These are phyloP conservation scores for Mylabris phalerata DNA, from an alignment of 1,140 invertebrate species.

Conservation along the genomic window DNA sequence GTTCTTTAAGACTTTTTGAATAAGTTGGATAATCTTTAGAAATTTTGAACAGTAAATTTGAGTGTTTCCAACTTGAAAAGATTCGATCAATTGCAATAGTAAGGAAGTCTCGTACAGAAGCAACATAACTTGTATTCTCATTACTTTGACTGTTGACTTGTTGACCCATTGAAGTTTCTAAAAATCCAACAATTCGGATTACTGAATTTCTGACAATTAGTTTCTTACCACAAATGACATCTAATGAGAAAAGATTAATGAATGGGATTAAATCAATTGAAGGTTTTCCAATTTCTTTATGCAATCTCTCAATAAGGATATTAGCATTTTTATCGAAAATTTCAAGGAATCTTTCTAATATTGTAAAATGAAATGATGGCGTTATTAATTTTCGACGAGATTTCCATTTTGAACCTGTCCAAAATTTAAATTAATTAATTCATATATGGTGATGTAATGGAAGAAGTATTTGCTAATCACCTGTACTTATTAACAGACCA, in stretches of 20 bases:
- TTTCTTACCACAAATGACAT: conserved; percentile 70
- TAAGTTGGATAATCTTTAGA: no score
- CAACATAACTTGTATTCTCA: no score
- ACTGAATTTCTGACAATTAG: conserved; percentile 21
- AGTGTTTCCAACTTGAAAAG: no score
- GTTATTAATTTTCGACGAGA: conserved; percentile 64
- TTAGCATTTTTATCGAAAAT: conserved; percentile 68
- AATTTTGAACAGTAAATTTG: no score
- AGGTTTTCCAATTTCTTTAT: conserved; percentile 36
- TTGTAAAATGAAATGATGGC: conserved; percentile 75
- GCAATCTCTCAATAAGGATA: conserved; percentile 49
- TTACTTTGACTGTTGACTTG: no score
- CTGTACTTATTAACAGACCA: conserved; percentile 7
- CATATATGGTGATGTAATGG: no score
- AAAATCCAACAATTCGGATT: no score
- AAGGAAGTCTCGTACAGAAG: no score
- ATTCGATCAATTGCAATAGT: no score
- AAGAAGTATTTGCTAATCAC: background rate
- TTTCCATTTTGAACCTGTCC: conserved; percentile 51
- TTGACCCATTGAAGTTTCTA: no score
- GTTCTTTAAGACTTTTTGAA: no score
- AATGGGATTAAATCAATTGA: conserved; percentile 58
- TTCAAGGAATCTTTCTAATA: conserved; percentile 66
- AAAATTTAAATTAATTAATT: background rate
- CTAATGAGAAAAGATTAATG: conserved; percentile 62